These are phyloP conservation scores for Spondyliosoma cantharus DNA, from an alignment of 2,797 vertebrate species.

Conservation along the genomic window DNA sequence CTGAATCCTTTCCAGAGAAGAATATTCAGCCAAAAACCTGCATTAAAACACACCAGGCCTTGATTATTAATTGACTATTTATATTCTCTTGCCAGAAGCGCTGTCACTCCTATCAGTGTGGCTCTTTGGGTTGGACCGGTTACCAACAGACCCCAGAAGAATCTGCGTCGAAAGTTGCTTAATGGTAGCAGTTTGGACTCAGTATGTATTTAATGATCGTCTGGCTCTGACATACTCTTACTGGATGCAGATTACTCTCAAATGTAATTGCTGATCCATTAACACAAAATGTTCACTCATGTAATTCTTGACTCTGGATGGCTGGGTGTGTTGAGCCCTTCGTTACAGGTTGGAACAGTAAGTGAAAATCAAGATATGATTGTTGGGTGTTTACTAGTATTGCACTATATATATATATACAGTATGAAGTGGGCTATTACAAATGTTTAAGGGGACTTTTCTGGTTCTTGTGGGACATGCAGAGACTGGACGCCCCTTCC, in stretches of 20 bases:
- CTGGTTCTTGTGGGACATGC: conserved; percentile 36
- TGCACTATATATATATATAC: neutral
- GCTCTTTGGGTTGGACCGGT: conserved; percentile 13
- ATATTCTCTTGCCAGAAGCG: conserved; percentile 40
- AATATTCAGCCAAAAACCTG: neutral
- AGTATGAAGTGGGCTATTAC: conserved; percentile 18
- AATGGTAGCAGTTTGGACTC: conserved; percentile 8
- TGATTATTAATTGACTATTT: conserved; percentile 31
- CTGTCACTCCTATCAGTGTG: conserved; percentile 38
- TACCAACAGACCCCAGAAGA: conserved; percentile 21
- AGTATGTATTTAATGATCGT: conserved; percentile 16
- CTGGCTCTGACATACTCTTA: conserved; percentile 6
- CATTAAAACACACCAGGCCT: conserved; percentile 11
- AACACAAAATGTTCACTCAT: conserved; percentile 50
- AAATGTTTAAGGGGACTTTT: conserved; percentile 52
- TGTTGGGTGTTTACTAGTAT: conserved; percentile 40
- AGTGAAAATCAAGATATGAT: conserved; percentile 49
- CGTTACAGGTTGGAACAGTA: conserved; percentile 33
- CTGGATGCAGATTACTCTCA: conserved; percentile 31
- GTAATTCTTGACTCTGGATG: conserved; percentile 31
- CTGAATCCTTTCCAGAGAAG: neutral
- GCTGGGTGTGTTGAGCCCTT: conserved; percentile 29
- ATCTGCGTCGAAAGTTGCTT: conserved; percentile 9
- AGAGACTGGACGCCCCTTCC: conserved; percentile 52
- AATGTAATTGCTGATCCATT: conserved; percentile 41